Conservation (phyloP, 2,797 vertebrate species). For the Alauda arvensis region DNA sequence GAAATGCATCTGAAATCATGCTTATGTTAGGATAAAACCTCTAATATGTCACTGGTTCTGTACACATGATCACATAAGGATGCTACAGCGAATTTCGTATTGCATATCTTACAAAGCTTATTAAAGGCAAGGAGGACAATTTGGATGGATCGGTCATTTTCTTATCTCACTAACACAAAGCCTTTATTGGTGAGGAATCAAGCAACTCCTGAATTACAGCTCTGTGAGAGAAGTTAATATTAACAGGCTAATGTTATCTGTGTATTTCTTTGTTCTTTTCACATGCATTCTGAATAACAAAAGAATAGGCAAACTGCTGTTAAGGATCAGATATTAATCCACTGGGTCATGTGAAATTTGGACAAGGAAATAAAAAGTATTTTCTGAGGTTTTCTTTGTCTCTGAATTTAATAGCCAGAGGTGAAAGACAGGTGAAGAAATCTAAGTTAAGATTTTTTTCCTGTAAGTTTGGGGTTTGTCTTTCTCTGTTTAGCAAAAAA, state of each 20-base stretch:
- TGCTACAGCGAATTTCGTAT: neutral
- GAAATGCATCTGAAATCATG: neutral
- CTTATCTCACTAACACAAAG: neutral
- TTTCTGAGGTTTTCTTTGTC: neutral
- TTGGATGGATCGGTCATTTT: neutral
- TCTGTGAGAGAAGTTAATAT: constrained; percentile 11
- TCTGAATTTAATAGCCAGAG: neutral
- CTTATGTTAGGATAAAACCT: neutral
- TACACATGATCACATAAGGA: neutral
- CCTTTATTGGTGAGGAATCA: neutral
- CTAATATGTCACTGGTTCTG: neutral
- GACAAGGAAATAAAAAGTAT: neutral
- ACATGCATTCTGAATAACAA: neutral
- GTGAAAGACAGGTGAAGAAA: neutral
- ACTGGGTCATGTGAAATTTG: neutral
- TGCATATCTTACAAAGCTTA: neutral
- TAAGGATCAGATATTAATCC: neutral
- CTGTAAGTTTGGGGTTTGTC: rapidly evolving
- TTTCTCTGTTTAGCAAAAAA: neutral
- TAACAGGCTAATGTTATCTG: neutral
- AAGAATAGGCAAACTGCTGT: neutral
- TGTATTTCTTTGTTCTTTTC: neutral
- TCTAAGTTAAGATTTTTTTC: neutral
- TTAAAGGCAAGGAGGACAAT: neutral
- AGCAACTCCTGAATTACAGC: neutral